A percentile compares a stretch with the other conserved stretches of the same genome.
These are phyloP conservation scores for Oxytorus armatus DNA, from an alignment of 2,888 invertebrate genomes.

Conservation along the genomic window DNA sequence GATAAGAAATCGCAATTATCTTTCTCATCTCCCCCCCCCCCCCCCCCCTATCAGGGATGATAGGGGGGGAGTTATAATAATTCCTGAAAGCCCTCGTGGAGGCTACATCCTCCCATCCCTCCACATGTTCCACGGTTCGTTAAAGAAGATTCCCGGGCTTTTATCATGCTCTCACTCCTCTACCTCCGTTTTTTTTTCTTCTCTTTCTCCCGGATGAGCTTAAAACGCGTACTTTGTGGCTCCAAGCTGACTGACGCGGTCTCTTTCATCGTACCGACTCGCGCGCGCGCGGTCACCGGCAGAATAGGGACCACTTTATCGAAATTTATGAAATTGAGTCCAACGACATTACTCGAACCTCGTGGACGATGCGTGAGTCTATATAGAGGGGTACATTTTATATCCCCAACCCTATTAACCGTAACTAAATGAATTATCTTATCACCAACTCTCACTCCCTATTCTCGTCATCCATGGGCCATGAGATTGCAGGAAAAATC, in stretches of 20 bases:
- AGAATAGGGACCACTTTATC: conserved; percentile 58
- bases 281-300: neutral
- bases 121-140: conserved; percentile 38
- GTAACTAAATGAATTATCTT: conserved; percentile 13
- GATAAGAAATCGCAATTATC: too few relatives aligned
- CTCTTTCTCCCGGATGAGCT: neutral
- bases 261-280: conserved; percentile 42
- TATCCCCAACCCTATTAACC: neutral
- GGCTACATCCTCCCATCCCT: neutral
- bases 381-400: neutral
- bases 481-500: conserved; percentile 5
- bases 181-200: conserved; percentile 3
- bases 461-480: neutral
- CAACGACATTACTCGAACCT: conserved; percentile 38
- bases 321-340: conserved; percentile 56
- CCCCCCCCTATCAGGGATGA: too few relatives aligned
- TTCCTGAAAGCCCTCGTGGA: conserved; percentile 36
- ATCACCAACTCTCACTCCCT: conserved; percentile 3
- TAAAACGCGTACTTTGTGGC: conserved; percentile 43
- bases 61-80: conserved; percentile 41
- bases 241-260: conserved; percentile 23
- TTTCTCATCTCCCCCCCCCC: too few relatives aligned
- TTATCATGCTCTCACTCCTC: conserved; percentile 28
- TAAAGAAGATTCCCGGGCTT: conserved; percentile 62
- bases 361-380: neutral